Percentiles rank a stretch among this genome's conserved stretches.
Conservation (phyloP, 2,888 invertebrate genomes). For the Epistrophe grossulariae region DNA sequence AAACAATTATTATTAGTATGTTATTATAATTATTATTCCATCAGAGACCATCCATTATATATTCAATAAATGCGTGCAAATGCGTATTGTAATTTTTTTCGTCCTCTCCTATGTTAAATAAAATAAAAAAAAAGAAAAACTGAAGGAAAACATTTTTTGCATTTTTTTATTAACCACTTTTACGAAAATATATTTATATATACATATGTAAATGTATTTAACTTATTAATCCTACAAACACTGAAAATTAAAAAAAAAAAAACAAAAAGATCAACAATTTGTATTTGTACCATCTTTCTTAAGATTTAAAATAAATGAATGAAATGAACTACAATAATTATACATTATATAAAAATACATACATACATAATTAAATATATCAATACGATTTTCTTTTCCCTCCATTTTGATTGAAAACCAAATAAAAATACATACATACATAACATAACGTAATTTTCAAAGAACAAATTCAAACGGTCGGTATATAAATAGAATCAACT, state of each 20-base stretch:
- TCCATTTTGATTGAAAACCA: conserved; percentile 59
- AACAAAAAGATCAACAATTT: conserved; percentile 46
- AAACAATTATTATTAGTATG: conserved; percentile 71
- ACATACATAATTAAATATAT: conserved; percentile 71
- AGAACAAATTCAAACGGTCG: neutral
- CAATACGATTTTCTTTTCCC: conserved; percentile 70
- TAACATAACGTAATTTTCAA: conserved; percentile 23
- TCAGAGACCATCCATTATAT: conserved; percentile 57
- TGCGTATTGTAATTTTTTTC: conserved; percentile 73
- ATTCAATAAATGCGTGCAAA: conserved; percentile 60
- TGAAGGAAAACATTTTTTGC: conserved; percentile 64
- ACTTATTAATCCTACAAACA: conserved; percentile 63
- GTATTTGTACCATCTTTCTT: conserved; percentile 69
- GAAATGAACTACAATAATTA: conserved; percentile 72
- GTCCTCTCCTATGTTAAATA: conserved; percentile 77
- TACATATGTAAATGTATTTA: conserved; percentile 68
- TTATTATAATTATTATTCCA: conserved; percentile 70
- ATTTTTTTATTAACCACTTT: conserved; percentile 74
- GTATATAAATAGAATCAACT: conserved; percentile 15
- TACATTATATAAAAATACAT: conserved; percentile 55
- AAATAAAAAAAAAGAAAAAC: conserved; percentile 72
- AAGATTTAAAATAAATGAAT: conserved; percentile 65
- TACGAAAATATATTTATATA: conserved; percentile 68
- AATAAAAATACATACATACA: conserved; percentile 20
- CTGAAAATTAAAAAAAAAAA: conserved; percentile 59